Evolutionary conservation across 30 jellyfish, hydroid and myxozoan species (phyloP).

Genomic region (Turritopsis rubra): DNA sequence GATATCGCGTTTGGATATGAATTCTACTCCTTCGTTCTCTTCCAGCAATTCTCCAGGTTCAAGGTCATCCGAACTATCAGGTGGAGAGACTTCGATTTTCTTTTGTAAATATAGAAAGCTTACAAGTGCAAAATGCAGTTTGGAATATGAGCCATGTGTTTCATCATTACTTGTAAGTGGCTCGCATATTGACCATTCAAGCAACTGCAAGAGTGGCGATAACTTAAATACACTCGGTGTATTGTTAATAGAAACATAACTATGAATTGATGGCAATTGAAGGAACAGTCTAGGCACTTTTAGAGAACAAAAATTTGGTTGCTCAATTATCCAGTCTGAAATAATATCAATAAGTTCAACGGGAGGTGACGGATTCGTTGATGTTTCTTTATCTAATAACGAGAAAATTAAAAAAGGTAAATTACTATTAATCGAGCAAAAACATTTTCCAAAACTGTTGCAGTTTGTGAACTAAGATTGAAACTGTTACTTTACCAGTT

Average conservation of each 20-base stretch:
- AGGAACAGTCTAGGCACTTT: slow-evolving; percentile 46
- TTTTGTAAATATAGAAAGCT: slow-evolving; percentile 44
- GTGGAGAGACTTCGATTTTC: slow-evolving; percentile 27
- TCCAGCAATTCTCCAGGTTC: slow-evolving; percentile 93
- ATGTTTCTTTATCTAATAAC: not conserved
- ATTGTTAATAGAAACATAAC: slow-evolving; percentile 21
- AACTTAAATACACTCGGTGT: slow-evolving; percentile 16
- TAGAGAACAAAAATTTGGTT: slow-evolving; percentile 32
- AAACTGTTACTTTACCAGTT: slow-evolving; percentile 11
- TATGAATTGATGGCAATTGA: slow-evolving; percentile 51
- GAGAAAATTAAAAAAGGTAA: not conserved
- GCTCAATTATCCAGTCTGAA: slow-evolving; percentile 38
- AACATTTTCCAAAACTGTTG: not conserved
- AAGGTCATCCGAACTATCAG: slow-evolving; percentile 63
- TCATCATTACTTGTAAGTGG: slow-evolving; percentile 54
- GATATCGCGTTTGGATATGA: slow-evolving; percentile 8
- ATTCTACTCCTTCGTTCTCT: slow-evolving; percentile 35
- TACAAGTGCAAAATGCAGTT: slow-evolving; percentile 53
- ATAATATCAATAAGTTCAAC: slow-evolving; percentile 15
- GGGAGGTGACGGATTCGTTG: slow-evolving; percentile 15
- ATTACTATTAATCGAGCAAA: not conserved
- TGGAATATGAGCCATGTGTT: slow-evolving; percentile 39
- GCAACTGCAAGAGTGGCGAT: slow-evolving; percentile 36
- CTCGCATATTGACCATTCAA: slow-evolving; percentile 62
- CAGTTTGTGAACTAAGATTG: no score